Evolutionary conservation across 2,888 invertebrate species (phyloP).

Genomic region (Papilio gigon): DNA sequence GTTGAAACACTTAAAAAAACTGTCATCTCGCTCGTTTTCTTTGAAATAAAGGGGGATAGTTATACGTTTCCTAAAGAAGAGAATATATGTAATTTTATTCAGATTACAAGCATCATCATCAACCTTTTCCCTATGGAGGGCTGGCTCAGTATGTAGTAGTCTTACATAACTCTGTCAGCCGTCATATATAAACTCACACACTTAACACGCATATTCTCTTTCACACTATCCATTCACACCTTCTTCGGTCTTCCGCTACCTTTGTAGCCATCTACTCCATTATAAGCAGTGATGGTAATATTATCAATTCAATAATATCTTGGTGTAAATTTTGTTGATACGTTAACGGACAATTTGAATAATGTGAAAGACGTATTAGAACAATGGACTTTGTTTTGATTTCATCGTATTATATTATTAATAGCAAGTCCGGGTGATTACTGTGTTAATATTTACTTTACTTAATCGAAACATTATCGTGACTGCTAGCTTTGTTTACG

Average conservation of each 20-base stretch:
- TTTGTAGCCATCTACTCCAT: no score
- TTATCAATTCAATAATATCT: not conserved
- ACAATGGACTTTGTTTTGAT: slow-evolving; percentile 49
- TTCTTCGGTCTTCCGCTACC: no score
- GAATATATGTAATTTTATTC: no score
- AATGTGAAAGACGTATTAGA: slow-evolving; percentile 37
- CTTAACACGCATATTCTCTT: no score
- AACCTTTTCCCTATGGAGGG: no score
- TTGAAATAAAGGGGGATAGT: not conserved
- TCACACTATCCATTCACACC: no score
- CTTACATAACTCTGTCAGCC: no score
- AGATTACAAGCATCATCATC: no score
- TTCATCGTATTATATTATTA: slow-evolving; percentile 46
- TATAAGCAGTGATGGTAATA: not conserved
- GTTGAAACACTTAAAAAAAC: not conserved
- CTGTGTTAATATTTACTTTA: slow-evolving; percentile 67
- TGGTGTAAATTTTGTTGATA: not conserved
- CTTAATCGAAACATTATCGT: slow-evolving; percentile 65
- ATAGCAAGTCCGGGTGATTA: slow-evolving; percentile 53
- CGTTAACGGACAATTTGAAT: not conserved
- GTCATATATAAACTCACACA: no score
- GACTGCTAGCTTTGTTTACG: slow-evolving; percentile 48
- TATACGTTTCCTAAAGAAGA: not conserved
- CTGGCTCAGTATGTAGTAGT: no score
- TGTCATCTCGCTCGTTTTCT: not conserved